Evolutionary conservation across 2,888 invertebrate genomes (phyloP).

Genomic region (Pycnomerus fuliginosus): DNA sequence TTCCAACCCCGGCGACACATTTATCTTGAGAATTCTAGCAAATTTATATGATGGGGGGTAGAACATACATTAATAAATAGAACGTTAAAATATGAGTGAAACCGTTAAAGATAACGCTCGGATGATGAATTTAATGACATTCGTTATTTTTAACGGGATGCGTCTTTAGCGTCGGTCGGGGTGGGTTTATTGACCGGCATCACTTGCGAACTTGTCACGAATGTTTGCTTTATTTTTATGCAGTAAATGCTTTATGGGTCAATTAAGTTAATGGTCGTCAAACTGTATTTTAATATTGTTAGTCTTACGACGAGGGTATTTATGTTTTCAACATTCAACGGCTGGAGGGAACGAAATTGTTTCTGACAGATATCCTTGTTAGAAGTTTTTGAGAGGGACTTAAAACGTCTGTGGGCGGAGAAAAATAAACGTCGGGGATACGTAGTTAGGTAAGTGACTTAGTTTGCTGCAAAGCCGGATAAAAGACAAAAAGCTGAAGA

Average conservation of each 20-base stretch:
- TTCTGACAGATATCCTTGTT: conserved; percentile 11
- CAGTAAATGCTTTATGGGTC: no score
- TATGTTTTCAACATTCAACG: no score
- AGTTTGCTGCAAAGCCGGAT: conserved; percentile 14
- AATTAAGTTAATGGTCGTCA: no score
- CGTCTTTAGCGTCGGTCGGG: no score
- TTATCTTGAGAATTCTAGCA: conserved; percentile 21
- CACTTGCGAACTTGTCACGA: no score
- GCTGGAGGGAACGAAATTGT: no score
- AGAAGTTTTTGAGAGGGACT: conserved; percentile 6
- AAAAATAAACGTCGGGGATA: conserved; percentile 17
- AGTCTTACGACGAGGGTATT: no score
- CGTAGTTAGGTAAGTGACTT: conserved; percentile 17
- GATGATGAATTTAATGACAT: conserved; percentile 14
- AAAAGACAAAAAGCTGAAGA: conserved; percentile 19
- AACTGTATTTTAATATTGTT: no score
- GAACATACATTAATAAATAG: conserved; percentile 24
- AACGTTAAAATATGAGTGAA: conserved; percentile 18
- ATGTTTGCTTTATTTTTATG: no score
- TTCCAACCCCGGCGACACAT: conserved; percentile 21
- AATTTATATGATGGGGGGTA: conserved; percentile 21
- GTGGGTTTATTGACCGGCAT: no score
- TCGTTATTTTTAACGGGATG: conserved; percentile 4
- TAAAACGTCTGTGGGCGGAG: conserved; percentile 10
- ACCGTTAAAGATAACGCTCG: conserved; percentile 13